Evolutionary conservation across 2,113 vertebrate genomes (phyloP).

Genomic region (Morone saxatilis): DNA sequence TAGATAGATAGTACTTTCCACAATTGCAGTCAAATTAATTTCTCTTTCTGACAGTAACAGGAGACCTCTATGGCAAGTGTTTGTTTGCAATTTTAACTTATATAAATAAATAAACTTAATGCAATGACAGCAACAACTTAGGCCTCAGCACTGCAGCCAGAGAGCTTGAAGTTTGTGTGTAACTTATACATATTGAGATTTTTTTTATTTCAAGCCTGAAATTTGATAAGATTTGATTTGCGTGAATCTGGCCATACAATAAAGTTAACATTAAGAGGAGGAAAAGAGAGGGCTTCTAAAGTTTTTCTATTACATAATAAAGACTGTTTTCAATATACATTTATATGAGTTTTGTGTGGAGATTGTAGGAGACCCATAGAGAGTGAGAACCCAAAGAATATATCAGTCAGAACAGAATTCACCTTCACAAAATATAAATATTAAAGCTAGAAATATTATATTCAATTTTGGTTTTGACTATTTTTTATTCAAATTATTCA

Average conservation of each 20-base stretch:
- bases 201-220: not conserved
- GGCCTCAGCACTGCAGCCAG: not conserved
- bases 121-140: not conserved
- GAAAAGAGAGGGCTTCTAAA: not conserved
- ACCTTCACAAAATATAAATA: not conserved
- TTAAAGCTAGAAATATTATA: no score
- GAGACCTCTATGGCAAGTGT: not conserved
- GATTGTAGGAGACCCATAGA: no score
- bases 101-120: not conserved
- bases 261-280: not conserved
- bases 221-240: not conserved
- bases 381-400: no score
- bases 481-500: not conserved
- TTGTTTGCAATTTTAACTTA: not conserved
- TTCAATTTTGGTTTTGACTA: not conserved
- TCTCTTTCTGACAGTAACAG: not conserved
- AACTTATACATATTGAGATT: not conserved
- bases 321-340: not conserved
- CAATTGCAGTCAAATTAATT: not conserved
- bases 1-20: not conserved
- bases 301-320: not conserved
- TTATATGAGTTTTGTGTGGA: no score
- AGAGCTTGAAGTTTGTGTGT: not conserved
- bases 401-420: not conserved
- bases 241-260: not conserved